Percentiles rank a stretch among this genome's conserved stretches.
Evolutionary conservation across 1,140 invertebrate species (phyloP).

Genomic region (Hylaeus volcanicus): DNA sequence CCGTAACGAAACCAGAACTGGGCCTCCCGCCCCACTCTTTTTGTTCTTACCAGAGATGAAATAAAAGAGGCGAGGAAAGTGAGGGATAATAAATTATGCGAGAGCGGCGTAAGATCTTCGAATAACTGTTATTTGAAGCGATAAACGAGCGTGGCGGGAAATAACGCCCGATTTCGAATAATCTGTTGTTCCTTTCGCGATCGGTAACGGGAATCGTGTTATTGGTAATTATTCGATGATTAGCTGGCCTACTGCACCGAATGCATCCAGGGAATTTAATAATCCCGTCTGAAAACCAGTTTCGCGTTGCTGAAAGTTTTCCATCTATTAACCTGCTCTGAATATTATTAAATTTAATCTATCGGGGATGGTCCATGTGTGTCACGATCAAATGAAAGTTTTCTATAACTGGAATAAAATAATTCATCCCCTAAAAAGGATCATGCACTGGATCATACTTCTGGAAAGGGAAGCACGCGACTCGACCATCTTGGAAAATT

Average conservation of each 20-base stretch:
- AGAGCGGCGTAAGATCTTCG: neutral
- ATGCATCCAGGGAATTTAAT: neutral
- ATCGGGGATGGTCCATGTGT: too few species aligned
- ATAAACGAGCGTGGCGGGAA: neutral
- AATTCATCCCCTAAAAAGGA: too few species aligned
- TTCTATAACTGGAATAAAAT: too few species aligned
- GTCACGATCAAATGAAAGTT: too few species aligned
- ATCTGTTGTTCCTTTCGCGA: constrained; percentile 1
- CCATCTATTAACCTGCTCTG: too few species aligned
- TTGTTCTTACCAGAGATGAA: neutral
- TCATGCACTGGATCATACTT: too few species aligned
- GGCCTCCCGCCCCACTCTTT: too few species aligned
- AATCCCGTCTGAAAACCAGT: too few species aligned
- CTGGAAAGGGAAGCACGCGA: too few species aligned
- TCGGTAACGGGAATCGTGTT: constrained; percentile 14
- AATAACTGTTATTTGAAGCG: constrained; percentile 12
- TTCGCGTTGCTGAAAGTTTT: too few species aligned
- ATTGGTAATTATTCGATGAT: constrained; percentile 6
- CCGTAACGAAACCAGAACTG: neutral
- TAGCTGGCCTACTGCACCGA: neutral
- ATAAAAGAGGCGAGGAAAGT: neutral
- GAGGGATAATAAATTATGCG: neutral
- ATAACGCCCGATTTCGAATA: constrained; percentile 2
- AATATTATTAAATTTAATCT: too few species aligned
- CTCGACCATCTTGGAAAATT: too few species aligned